These are phyloP conservation scores for Morpho achilles DNA, from an alignment of 2,888 invertebrate species.

Conservation along the genomic window DNA sequence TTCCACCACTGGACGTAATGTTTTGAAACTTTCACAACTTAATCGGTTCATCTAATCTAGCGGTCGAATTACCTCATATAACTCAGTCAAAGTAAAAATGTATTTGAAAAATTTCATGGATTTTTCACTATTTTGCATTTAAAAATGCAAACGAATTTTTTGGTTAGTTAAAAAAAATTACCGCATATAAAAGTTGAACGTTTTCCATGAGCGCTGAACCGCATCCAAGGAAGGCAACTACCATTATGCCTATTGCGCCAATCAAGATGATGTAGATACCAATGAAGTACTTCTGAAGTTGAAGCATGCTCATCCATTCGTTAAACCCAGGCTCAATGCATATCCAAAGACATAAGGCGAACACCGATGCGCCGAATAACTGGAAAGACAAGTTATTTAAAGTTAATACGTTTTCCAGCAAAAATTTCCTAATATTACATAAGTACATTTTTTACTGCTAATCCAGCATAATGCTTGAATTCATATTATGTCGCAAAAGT, in stretches of 20 bases:
- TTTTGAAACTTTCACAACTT: too few species aligned
- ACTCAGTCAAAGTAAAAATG: too few species aligned
- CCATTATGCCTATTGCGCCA: conserved; percentile 84
- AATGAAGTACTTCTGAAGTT: conserved; percentile 88
- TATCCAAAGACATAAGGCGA: conserved; percentile 90
- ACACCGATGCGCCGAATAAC: conserved; percentile 88
- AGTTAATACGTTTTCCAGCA: not conserved
- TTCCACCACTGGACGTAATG: too few species aligned
- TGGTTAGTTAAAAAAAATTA: conserved; percentile 45
- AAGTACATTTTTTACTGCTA: too few species aligned
- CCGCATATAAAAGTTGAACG: conserved; percentile 81
- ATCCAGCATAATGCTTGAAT: too few species aligned
- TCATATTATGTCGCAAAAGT: too few species aligned
- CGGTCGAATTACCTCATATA: too few species aligned
- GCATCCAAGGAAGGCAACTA: conserved; percentile 89
- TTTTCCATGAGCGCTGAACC: conserved; percentile 90
- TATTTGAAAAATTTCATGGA: too few species aligned
- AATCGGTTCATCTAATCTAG: too few species aligned
- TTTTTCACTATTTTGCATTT: too few species aligned
- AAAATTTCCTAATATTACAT: too few species aligned
- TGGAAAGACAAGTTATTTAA: conserved; percentile 52
- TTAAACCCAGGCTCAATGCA: conserved; percentile 89
- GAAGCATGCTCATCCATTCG: conserved; percentile 88
- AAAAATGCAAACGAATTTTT: too few species aligned
- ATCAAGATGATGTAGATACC: conserved; percentile 90